phyloP scores from a whole-genome alignment of 2,888 invertebrate species.

The Ptychoptera contaminata region DNA sequence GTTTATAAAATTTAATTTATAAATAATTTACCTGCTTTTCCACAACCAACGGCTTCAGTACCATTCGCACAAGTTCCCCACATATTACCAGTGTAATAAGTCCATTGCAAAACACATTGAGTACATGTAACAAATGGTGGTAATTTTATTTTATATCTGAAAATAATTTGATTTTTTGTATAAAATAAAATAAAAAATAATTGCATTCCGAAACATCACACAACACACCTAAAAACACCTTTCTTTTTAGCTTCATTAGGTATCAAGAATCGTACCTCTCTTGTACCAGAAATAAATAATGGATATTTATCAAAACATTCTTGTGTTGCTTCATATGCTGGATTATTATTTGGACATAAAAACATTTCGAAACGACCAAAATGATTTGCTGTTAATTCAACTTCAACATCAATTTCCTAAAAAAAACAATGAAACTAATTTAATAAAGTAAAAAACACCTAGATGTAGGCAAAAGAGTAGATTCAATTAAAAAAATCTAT shows the following conservation, averaged over 20 bases:
- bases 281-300: slow-evolving; percentile 54
- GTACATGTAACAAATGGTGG: slow-evolving; percentile 74
- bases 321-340: slow-evolving; percentile 57
- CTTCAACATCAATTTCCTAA: slow-evolving; percentile 67
- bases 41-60: slow-evolving; percentile 75
- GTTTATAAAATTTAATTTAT: neutral
- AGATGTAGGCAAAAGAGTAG: neutral
- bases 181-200: slow-evolving; percentile 10
- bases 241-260: slow-evolving; percentile 56
- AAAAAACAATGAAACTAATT: too few species aligned
- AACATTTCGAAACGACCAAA: slow-evolving; percentile 73
- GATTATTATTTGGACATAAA: slow-evolving; percentile 75
- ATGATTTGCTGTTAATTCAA: slow-evolving; percentile 82
- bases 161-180: slow-evolving; percentile 13
- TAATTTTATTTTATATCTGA: slow-evolving; percentile 57
- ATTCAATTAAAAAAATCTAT: too few species aligned
- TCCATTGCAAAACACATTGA: slow-evolving; percentile 88
- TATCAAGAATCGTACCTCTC: slow-evolving; percentile 53
- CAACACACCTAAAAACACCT: slow-evolving; percentile 45
- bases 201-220: slow-evolving; percentile 24
- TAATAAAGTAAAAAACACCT: neutral
- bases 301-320: slow-evolving; percentile 73
- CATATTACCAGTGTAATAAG: slow-evolving; percentile 79
- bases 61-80: slow-evolving; percentile 81
- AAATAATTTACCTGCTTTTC: slow-evolving; percentile 41